These are phyloP conservation scores for Smittia sp. DNA, from an alignment of 2,888 invertebrate species.

Conservation along the genomic window DNA sequence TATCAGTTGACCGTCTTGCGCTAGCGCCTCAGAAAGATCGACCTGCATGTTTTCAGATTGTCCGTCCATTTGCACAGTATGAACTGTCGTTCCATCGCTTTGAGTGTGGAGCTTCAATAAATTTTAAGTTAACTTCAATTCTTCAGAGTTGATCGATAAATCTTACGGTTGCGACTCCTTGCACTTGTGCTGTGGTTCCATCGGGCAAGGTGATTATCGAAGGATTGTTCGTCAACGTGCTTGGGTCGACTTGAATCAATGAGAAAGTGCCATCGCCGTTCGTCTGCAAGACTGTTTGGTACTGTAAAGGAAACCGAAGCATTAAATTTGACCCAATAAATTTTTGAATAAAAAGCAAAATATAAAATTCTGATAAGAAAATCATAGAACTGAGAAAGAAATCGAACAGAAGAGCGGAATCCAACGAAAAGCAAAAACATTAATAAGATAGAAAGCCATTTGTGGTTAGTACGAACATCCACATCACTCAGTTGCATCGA, in stretches of 20 bases:
- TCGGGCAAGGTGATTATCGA: constrained; percentile 93
- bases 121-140: constrained; percentile 32
- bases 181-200: constrained; percentile 92
- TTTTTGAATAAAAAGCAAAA: constrained; percentile 40
- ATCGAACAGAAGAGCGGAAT: constrained; percentile 43
- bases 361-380: constrained; percentile 19
- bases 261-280: constrained; percentile 96
- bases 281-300: constrained; percentile 89
- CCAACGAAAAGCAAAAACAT: constrained; percentile 43
- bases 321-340: not conserved
- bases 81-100: constrained; percentile 61
- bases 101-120: constrained; percentile 63
- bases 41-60: constrained; percentile 77
- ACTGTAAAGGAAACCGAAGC: constrained; percentile 56
- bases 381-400: constrained; percentile 40
- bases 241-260: constrained; percentile 89
- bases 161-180: constrained; percentile 58
- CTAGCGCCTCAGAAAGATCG: constrained; percentile 88
- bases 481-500: constrained; percentile 71
- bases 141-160: not conserved
- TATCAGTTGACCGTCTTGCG: constrained; percentile 91
- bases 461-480: constrained; percentile 61
- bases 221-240: constrained; percentile 63
- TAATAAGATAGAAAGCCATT: constrained; percentile 15
- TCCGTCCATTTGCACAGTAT: constrained; percentile 74